Evolutionary conservation across 2,797 vertebrate genomes (phyloP).

Genomic region (Adrianichthys oophorus): DNA sequence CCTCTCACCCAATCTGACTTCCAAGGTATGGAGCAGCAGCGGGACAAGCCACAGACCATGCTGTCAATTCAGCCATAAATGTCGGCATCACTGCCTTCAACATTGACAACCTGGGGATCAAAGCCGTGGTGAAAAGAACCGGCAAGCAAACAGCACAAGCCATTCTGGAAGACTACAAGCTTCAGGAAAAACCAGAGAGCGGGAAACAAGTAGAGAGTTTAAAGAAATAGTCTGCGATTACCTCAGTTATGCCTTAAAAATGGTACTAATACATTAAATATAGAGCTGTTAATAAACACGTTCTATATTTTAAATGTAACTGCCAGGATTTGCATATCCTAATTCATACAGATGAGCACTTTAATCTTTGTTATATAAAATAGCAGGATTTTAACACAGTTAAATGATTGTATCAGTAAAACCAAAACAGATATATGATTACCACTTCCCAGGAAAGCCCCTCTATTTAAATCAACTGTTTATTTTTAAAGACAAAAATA

Average conservation of each 20-base stretch:
- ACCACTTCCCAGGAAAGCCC: too few relatives aligned
- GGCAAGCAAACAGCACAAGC: conserved; percentile 90
- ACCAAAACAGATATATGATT: neutral
- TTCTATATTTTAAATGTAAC: too few relatives aligned
- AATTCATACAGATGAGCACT: conserved; percentile 56
- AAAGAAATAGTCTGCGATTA: conserved; percentile 40
- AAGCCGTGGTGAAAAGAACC: conserved; percentile 92
- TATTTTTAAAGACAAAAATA: too few relatives aligned
- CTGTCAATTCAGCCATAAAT: conserved; percentile 93
- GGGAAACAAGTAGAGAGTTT: conserved; percentile 63
- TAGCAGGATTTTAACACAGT: conserved; percentile 19
- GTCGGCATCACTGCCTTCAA: conserved; percentile 93
- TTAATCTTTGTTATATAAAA: conserved; percentile 48
- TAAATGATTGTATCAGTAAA: neutral
- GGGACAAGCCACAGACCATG: conserved; percentile 90
- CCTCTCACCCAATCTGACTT: conserved; percentile 38
- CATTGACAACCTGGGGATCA: conserved; percentile 93
- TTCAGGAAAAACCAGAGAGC: conserved; percentile 73
- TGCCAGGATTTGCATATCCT: too few relatives aligned
- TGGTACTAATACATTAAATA: conserved; percentile 5
- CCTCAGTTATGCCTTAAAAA: conserved; percentile 64
- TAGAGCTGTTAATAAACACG: too few relatives aligned
- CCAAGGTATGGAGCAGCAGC: conserved; percentile 91
- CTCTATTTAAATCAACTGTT: too few relatives aligned
- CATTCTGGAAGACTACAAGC: conserved; percentile 90